These are phyloP conservation scores for Heliangelus exortis DNA, from an alignment of 2,797 vertebrate species.

Conservation along the genomic window DNA sequence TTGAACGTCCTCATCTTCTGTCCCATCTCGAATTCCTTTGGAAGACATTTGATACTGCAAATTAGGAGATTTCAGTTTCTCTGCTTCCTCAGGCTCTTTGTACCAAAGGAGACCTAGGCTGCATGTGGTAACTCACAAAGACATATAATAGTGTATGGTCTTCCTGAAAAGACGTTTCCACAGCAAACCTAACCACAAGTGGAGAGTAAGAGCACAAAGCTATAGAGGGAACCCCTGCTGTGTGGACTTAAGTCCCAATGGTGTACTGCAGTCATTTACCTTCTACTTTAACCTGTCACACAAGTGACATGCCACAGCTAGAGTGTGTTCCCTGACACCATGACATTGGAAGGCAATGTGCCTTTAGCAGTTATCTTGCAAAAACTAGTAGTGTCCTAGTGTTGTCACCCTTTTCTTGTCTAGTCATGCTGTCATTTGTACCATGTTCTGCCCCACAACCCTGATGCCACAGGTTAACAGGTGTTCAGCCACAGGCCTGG, in stretches of 20 bases:
- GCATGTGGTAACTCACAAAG: background rate
- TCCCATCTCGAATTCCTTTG: background rate
- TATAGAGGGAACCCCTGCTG: background rate
- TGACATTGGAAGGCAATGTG: background rate
- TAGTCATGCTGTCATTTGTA: background rate
- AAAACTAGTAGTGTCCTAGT: background rate
- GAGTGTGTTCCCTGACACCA: background rate
- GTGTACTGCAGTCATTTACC: background rate
- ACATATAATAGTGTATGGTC: background rate
- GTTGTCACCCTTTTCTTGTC: background rate
- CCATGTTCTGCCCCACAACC: background rate
- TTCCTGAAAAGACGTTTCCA: background rate
- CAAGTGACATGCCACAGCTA: background rate
- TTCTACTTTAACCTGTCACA: background rate
- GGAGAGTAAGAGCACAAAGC: background rate
- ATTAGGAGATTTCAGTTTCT: background rate
- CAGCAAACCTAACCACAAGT: background rate
- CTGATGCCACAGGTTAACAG: background rate
- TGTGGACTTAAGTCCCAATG: accelerated
- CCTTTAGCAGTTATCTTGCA: background rate
- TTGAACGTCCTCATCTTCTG: background rate
- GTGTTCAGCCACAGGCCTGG: background rate
- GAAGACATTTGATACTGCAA: background rate
- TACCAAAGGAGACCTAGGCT: background rate
- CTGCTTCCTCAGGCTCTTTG: background rate